phyloP scores from a whole-genome alignment of 35 echinoderm and acorn worm genomes.

The Chiridota heheva region DNA sequence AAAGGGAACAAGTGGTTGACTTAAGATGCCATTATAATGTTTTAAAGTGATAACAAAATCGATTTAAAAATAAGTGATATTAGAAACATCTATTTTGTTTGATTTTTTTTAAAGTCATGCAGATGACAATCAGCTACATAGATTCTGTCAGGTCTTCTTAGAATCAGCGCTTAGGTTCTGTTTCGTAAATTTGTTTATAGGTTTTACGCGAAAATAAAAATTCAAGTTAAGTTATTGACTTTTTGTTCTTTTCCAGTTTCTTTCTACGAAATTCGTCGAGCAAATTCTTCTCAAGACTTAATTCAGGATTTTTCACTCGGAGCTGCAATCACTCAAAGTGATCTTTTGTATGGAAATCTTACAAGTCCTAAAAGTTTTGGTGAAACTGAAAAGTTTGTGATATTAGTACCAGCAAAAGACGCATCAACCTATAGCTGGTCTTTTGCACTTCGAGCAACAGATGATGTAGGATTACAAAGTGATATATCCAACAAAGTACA shows the following conservation, averaged over 20 bases:
- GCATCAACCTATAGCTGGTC: neutral
- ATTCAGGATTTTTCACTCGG: neutral
- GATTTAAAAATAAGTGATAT: neutral
- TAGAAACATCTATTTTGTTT: neutral
- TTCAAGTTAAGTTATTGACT: no score
- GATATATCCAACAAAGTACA: slow-evolving; percentile 8
- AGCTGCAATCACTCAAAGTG: neutral
- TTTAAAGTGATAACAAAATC: neutral
- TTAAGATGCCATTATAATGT: neutral
- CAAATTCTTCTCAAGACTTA: neutral
- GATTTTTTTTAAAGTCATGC: neutral
- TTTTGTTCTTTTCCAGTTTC: neutral
- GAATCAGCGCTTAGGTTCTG: no score
- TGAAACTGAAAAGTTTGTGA: neutral
- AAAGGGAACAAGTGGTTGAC: neutral
- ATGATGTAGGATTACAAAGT: neutral
- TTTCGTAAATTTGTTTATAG: no score
- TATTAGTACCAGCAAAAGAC: slow-evolving; percentile 3
- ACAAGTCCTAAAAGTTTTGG: neutral
- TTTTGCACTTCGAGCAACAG: neutral
- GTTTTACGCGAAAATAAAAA: no score
- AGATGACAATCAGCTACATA: no score
- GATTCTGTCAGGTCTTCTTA: no score
- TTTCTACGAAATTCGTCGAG: slow-evolving; percentile 7
- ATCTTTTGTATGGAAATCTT: neutral